Evolutionary conservation across 2,797 vertebrate genomes (phyloP).

Genomic region (Leptodactylus fallax): DNA sequence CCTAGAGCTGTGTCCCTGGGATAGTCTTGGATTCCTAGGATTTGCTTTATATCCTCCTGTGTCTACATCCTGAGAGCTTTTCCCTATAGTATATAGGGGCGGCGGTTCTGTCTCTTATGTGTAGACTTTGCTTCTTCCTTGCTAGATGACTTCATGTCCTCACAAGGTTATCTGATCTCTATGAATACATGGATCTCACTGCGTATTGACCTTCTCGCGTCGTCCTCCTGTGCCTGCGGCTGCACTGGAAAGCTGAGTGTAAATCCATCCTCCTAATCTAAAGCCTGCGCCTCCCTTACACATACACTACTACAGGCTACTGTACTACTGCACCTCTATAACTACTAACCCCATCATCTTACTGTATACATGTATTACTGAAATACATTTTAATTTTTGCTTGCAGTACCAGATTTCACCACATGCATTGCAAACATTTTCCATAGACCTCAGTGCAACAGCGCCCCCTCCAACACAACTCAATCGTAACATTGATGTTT

Average conservation of each 20-base stretch:
- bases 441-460: neutral
- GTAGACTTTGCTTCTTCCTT: neutral
- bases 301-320: neutral
- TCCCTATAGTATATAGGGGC: neutral
- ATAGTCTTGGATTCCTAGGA: neutral
- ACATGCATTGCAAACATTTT: neutral
- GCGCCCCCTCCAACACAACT: neutral
- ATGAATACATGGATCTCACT: neutral
- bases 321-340: neutral
- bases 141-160: conserved; percentile 4
- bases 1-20: neutral
- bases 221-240: neutral
- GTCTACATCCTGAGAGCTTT: neutral
- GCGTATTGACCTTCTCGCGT: neutral
- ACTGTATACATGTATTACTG: neutral
- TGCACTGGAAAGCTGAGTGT: neutral
- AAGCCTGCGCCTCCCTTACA: too few relatives aligned
- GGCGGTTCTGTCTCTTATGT: neutral
- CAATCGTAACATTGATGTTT: neutral
- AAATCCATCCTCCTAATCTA: neutral
- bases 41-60: neutral
- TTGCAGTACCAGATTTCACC: conserved; percentile 12
- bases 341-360: neutral
- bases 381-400: neutral
- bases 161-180: conserved; percentile 37